phyloP scores from a whole-genome alignment of 2,888 invertebrate genomes.

The Nephrotoma appendiculata region DNA sequence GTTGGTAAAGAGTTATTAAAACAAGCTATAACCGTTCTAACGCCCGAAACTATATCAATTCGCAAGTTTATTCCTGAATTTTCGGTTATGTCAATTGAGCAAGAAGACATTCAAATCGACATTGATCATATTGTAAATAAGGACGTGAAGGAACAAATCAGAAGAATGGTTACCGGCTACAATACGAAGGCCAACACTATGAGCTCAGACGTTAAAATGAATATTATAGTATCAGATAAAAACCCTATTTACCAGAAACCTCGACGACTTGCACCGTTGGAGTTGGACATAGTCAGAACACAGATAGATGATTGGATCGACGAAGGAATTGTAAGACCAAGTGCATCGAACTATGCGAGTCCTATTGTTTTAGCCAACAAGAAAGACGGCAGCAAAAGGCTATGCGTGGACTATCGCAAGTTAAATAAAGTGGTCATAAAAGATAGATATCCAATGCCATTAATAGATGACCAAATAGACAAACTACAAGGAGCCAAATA shows the following conservation, averaged over 20 bases:
- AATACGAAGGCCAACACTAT: neutral
- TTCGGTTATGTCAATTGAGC: neutral
- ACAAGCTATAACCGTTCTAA: neutral
- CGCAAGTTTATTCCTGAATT: neutral
- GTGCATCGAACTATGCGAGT: constrained; percentile 17
- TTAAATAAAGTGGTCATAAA: constrained; percentile 15
- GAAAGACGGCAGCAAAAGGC: constrained; percentile 14
- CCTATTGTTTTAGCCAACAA: constrained; percentile 18
- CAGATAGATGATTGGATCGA: constrained; percentile 14
- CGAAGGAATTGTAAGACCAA: constrained; percentile 11
- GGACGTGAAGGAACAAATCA: neutral
- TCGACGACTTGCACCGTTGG: constrained; percentile 15
- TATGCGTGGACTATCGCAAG: constrained; percentile 16
- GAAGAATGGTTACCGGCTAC: neutral
- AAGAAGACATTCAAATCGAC: neutral
- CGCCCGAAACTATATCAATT: neutral
- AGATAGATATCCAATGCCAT: constrained; percentile 17
- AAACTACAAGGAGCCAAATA: constrained; percentile 17
- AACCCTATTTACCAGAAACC: constrained; percentile 17
- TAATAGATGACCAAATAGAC: constrained; percentile 21
- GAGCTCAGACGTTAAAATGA: constrained; percentile 11
- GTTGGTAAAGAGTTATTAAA: neutral
- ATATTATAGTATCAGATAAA: constrained; percentile 19
- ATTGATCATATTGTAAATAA: neutral
- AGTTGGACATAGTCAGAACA: constrained; percentile 16